phyloP scores from a whole-genome alignment of 2,113 vertebrate species.

The Pterocles orientalis region DNA sequence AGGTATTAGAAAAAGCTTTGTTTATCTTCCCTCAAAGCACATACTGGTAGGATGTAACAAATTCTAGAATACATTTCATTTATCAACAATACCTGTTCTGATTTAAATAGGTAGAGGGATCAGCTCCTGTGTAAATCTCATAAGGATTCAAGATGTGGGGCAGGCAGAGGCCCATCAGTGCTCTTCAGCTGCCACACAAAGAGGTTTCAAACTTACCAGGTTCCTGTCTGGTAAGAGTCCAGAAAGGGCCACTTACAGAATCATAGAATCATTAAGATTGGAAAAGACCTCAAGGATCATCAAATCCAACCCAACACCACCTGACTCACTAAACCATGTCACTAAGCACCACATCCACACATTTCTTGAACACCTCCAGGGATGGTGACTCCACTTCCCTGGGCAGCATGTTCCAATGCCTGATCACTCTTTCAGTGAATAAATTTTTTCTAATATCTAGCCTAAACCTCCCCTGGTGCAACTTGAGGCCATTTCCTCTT shows the following conservation, averaged over 20 bases:
- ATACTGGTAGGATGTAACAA: not conserved
- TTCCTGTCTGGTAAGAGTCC: not conserved
- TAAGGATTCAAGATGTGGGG: not conserved
- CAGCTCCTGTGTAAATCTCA: not conserved
- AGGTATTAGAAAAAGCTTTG: not conserved
- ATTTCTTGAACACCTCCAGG: too few species aligned
- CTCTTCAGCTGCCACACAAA: not conserved
- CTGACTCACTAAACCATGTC: too few species aligned
- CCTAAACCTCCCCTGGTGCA: too few species aligned
- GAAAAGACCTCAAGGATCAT: too few species aligned
- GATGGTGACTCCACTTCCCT: too few species aligned
- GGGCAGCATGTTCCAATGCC: too few species aligned
- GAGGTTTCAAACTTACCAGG: not conserved
- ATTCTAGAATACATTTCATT: not conserved
- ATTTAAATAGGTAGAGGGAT: not conserved
- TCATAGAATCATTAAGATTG: too few species aligned
- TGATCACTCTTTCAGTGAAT: too few species aligned
- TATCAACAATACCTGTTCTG: not conserved
- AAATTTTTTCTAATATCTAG: too few species aligned
- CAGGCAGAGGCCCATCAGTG: not conserved
- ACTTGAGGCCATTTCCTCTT: too few species aligned
- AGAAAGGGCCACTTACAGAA: not conserved
- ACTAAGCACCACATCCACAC: too few species aligned
- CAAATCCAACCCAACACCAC: too few species aligned
- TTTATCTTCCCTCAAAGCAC: not conserved